Evolutionary conservation across 2,113 vertebrate species (phyloP).

Genomic region (Lampris incognitus): DNA sequence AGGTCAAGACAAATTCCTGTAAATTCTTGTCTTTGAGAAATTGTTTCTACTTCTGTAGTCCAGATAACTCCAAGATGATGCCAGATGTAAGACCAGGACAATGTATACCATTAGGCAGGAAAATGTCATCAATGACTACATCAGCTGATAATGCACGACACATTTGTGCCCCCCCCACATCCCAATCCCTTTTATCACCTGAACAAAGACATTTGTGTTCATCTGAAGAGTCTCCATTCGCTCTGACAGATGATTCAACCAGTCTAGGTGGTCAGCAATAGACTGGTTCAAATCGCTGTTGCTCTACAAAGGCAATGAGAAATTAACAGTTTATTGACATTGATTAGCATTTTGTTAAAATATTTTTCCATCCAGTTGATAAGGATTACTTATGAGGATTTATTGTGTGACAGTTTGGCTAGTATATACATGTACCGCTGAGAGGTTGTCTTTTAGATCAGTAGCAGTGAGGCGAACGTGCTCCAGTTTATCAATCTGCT

Average conservation of each 20-base stretch:
- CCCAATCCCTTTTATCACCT: slow-evolving; percentile 65
- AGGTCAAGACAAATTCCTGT: no score
- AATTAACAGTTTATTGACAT: not conserved
- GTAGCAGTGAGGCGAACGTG: slow-evolving; percentile 77
- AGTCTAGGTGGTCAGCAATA: slow-evolving; percentile 79
- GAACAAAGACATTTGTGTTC: slow-evolving; percentile 82
- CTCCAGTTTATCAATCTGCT: slow-evolving; percentile 83
- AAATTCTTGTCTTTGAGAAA: no score
- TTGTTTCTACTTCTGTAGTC: no score
- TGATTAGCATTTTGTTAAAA: no score
- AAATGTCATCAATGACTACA: no score
- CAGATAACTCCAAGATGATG: no score
- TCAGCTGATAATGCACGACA: not conserved
- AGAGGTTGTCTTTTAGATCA: slow-evolving; percentile 76
- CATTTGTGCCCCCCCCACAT: not conserved
- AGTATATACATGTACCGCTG: slow-evolving; percentile 53
- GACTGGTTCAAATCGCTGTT: slow-evolving; percentile 73
- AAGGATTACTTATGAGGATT: no score
- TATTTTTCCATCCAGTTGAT: no score
- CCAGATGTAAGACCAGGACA: no score
- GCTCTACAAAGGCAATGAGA: slow-evolving; percentile 50
- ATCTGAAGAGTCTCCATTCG: slow-evolving; percentile 82
- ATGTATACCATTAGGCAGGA: no score
- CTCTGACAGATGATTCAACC: slow-evolving; percentile 78
- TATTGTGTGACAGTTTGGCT: no score